Evolutionary conservation across 1,140 invertebrate genomes (phyloP).

Genomic region (Drosophila nigromelanica): DNA sequence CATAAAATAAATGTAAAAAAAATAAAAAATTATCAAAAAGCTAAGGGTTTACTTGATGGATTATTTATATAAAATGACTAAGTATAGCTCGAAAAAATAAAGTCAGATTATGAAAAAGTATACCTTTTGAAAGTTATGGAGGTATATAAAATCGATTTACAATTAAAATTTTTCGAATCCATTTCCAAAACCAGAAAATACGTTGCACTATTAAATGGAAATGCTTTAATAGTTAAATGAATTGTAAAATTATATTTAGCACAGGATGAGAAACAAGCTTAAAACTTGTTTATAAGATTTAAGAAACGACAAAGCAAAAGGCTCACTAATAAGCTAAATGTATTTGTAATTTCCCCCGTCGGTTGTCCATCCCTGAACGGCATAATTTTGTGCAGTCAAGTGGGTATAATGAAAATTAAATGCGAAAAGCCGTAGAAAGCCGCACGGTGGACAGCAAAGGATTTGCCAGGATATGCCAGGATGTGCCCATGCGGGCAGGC

Average conservation of each 20-base stretch:
- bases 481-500: slow-evolving; percentile 50
- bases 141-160: too few species aligned
- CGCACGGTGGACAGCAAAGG: slow-evolving; percentile 1
- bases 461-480: slow-evolving; percentile 31
- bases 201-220: not conserved
- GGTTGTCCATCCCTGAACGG: not conserved
- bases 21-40: too few species aligned
- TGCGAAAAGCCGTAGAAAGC: slow-evolving; percentile 50
- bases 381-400: slow-evolving; percentile 68
- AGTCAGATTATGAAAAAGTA: too few species aligned
- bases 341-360: slow-evolving; percentile 39
- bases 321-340: slow-evolving; percentile 27
- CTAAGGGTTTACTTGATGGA: too few species aligned
- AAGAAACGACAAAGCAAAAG: slow-evolving; percentile 10
- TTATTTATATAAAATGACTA: too few species aligned
- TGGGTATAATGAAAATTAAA: slow-evolving; percentile 80
- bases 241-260: slow-evolving; percentile 27
- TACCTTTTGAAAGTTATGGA: too few species aligned
- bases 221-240: slow-evolving; percentile 16
- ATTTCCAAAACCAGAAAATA: not conserved
- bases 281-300: slow-evolving; percentile 13
- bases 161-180: too few species aligned
- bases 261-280: slow-evolving; percentile 9
- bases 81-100: too few species aligned
- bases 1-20: too few species aligned